phyloP scores from a whole-genome alignment of 1,140 invertebrate species.

The Octopus bimaculoides region DNA sequence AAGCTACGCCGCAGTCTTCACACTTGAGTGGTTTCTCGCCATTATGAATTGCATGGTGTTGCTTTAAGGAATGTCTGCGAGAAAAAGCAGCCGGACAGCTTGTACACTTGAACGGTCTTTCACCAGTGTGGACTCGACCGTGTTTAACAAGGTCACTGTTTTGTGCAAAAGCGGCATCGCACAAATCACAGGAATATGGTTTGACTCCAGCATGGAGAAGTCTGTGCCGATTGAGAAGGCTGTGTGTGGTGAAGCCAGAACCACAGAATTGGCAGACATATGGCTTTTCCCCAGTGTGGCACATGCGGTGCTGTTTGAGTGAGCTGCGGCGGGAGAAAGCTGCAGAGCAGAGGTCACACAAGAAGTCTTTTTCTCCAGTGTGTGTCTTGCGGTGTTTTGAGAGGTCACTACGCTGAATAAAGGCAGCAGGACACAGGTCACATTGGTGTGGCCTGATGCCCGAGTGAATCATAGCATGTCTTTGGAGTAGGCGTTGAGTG shows the following conservation, averaged over 20 bases:
- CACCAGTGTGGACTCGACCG: slow-evolving; percentile 12
- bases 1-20: slow-evolving; percentile 15
- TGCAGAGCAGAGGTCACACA: neutral
- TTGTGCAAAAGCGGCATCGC: slow-evolving; percentile 82
- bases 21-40: slow-evolving; percentile 20
- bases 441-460: neutral
- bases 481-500: neutral
- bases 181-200: slow-evolving; percentile 65
- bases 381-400: neutral
- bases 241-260: neutral
- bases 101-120: slow-evolving; percentile 15
- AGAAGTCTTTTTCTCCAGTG: neutral
- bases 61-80: slow-evolving; percentile 3
- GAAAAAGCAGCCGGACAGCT: slow-evolving; percentile 16
- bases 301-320: neutral
- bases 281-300: neutral
- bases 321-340: neutral
- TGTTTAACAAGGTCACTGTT: slow-evolving; percentile 78
- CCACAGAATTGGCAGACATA: neutral
- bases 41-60: slow-evolving; percentile 21
- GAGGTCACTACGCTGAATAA: neutral
- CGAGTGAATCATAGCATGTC: neutral
- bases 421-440: neutral
- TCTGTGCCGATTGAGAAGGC: slow-evolving; percentile 26
- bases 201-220: slow-evolving; percentile 34